Percentiles rank a stretch among this genome's conserved stretches.
Conservation (phyloP, 2,888 invertebrate species). For the Lasioglossum vierecki region DNA sequence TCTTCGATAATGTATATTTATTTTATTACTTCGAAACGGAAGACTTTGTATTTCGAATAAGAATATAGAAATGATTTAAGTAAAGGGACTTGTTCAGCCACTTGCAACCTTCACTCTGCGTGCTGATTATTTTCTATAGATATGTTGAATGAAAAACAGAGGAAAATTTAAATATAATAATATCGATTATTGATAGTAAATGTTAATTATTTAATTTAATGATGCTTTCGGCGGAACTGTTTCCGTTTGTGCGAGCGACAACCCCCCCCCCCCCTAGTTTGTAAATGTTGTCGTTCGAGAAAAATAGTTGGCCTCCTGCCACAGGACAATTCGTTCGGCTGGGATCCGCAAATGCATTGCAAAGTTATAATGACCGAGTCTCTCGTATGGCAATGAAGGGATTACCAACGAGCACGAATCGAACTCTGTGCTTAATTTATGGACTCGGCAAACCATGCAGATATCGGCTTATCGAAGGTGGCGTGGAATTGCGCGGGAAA, state of each 20-base stretch:
- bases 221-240: no score
- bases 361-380: constrained; percentile 68
- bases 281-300: not conserved
- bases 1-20: not conserved
- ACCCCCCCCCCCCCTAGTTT: no score
- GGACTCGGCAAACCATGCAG: constrained; percentile 64
- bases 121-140: no score
- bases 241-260: no score
- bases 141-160: not conserved
- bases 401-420: constrained; percentile 68
- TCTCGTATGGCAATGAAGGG: constrained; percentile 66
- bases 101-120: no score
- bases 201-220: no score
- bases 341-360: constrained; percentile 55
- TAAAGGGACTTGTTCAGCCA: no score
- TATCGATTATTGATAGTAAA: no score
- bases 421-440: constrained; percentile 69
- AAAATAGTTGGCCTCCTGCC: not conserved
- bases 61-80: no score
- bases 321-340: constrained; percentile 12
- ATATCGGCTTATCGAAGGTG: constrained; percentile 65
- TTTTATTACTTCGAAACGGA: not conserved
- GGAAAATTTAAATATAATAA: not conserved
- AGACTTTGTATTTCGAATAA: no score
- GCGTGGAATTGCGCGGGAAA: constrained; percentile 55